Evolutionary conservation across 1,140 invertebrate species (phyloP), one percentile per base, ranked within the genome.

Genomic region (Euura saliciscinereae): DNA sequence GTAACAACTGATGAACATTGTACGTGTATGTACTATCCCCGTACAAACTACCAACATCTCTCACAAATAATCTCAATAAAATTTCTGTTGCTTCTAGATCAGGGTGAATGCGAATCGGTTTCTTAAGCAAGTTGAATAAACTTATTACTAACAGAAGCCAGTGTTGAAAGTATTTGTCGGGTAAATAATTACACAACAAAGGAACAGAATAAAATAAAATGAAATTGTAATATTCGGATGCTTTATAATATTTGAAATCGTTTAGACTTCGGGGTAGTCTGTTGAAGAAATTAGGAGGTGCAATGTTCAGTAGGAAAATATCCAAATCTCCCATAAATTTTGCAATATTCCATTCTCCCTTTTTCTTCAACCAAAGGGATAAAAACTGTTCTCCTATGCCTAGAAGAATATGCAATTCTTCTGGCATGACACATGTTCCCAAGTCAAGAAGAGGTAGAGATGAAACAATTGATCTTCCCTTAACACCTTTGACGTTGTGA

Each of bases 1-100:
- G 79, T 46, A 68, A 46, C 10, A 78, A 68, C 7, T 80, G 74
- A 51, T 80, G 77, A 2, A 76, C 10, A 70, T 80, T 80, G 66
- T 80, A 79, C 11, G 70, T 68, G 7, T 74, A 72, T 71, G 72
- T 43, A 45, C 69, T 28, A 64, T 78, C 69, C 8, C 72, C 72
- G 69, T 78, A 78, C 8, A 78, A 69, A 6, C 68, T 67, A 65
- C 68, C 44, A 10, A 70, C 72, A 44, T 74, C 65, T 43, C n/a
- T 74, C 5, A 75, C 74, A 70, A 75, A 78, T 65, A 45, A 11
- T 69, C 71, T 45, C 64, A 76, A 66, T 46, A 75, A 69, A 45
- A 11, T 45, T 8, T 75, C 72, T 59, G 72, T 71, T 66, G 67
- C 45, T 8, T 72, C 13, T 2, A 75, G 66, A 43, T 75, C 70